Evolutionary conservation across 2,113 vertebrate genomes (phyloP), one percentile per base, ranked within the genome.

Genomic region (Malurus cyaneus): DNA sequence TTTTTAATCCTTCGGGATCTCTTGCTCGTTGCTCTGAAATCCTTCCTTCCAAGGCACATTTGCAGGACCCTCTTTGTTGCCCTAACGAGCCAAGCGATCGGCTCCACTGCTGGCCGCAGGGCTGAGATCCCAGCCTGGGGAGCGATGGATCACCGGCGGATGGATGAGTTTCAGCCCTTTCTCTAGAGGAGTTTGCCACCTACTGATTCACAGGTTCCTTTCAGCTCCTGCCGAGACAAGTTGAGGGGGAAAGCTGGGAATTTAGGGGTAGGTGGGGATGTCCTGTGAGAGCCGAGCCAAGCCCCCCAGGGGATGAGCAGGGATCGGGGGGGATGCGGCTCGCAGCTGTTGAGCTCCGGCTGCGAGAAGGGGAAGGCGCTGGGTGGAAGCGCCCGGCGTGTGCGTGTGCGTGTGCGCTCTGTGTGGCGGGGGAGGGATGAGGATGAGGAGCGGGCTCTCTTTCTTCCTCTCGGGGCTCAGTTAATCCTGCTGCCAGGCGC

Each of bases 401-500:
- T 44, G 96, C 25, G 80, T 56, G 89, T 85, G 94, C 44, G 89
- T 70, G 94, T 79, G 86, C 12, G 94, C 21, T 57, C 96, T 52
- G 92, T 89, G 95, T 86, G 95, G 94, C 94, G 97, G 97, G 94
- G 93, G 49, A 94, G 97, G 95, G 95, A 78, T 97, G 97, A 96
- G 95, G 85, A 94, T 96, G 98, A 98, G 97, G 96, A 98, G 96
- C 91, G 97, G 97, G 97, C 96, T 96, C 97, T 93, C 94, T 93
- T 80, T 88, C 95, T 96, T 96, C 69, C 80, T 97, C 93, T 80
- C 98, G 93, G 92, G 92, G 97, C 97, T 98, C 96, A 97, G 97
- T 98, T 97, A 95, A 97, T 97, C 97, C 97, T 92, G 97, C 97
- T 97, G 98, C 98, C 98, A 97, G 96, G 98, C 96, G 96, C 91